phyloP scores from a whole-genome alignment of 2,113 vertebrate species.

The Coptodon rendalli region DNA sequence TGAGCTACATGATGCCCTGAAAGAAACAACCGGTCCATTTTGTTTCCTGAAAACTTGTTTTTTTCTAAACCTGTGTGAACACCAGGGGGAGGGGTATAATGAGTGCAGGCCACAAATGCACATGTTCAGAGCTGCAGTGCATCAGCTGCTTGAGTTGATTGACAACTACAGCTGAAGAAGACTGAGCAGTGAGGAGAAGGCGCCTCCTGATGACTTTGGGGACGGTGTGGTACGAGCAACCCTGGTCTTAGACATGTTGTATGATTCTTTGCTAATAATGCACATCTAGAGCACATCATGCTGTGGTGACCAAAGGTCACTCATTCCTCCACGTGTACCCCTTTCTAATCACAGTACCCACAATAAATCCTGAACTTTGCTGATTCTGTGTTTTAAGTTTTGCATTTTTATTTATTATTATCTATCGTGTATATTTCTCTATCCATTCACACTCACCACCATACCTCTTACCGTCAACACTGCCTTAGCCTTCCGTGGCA shows the following conservation, averaged over 20 bases:
- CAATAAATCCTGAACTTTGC: not conserved
- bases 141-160: slow-evolving; percentile 51
- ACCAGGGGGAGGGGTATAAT: not conserved
- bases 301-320: not conserved
- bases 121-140: slow-evolving; percentile 10
- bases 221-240: not conserved
- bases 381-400: not conserved
- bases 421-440: not conserved
- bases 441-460: not conserved
- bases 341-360: not conserved
- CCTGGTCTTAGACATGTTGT: not conserved
- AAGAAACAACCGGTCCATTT: not conserved
- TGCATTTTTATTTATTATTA: not conserved
- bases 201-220: not conserved
- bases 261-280: not conserved
- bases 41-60: not conserved
- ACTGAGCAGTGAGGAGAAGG: not conserved
- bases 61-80: not conserved
- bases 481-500: not conserved
- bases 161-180: slow-evolving; percentile 68
- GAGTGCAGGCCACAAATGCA: not conserved
- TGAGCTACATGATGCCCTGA: not conserved
- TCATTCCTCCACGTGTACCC: not conserved
- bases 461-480: not conserved
- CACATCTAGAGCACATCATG: not conserved